A percentile compares a stretch with the other conserved stretches of the same genome.
phyloP scores from a whole-genome alignment of 2,888 invertebrate species.

The Heliconius ismenius region DNA sequence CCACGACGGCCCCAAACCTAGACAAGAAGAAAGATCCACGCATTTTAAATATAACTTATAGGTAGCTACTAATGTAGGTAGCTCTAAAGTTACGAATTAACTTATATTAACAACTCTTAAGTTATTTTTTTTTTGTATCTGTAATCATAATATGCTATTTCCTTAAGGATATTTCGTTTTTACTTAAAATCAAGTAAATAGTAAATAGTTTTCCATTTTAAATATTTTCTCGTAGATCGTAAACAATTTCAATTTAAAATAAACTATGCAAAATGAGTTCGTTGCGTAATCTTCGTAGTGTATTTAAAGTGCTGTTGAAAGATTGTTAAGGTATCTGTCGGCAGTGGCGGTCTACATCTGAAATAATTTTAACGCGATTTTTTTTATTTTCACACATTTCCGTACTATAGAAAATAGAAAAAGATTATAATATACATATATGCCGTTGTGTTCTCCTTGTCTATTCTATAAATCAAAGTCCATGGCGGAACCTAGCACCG shows the following conservation, averaged over 20 bases:
- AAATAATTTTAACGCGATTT: background rate
- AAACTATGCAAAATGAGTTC: constrained; percentile 16
- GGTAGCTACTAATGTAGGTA: too few relatives aligned
- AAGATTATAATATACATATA: too few relatives aligned
- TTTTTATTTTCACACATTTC: too few relatives aligned
- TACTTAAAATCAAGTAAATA: background rate
- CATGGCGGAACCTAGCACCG: too few relatives aligned
- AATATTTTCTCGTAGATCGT: constrained; percentile 10
- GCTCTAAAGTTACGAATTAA: too few relatives aligned
- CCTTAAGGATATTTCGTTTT: background rate
- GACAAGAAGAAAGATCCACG: too few relatives aligned
- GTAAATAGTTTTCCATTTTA: background rate
- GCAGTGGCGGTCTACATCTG: background rate
- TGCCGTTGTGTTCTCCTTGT: too few relatives aligned
- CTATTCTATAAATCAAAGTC: too few relatives aligned
- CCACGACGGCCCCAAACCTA: too few relatives aligned
- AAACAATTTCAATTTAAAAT: constrained; percentile 20
- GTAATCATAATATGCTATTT: background rate
- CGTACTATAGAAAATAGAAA: too few relatives aligned
- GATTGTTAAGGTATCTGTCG: constrained; percentile 24
- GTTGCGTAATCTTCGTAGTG: constrained; percentile 21
- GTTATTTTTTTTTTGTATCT: background rate
- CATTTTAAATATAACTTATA: too few relatives aligned
- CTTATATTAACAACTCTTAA: too few relatives aligned
- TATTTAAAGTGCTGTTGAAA: constrained; percentile 29